Conservation (phyloP, 1,140 invertebrate genomes). For the Dreissena rostriformis region DNA sequence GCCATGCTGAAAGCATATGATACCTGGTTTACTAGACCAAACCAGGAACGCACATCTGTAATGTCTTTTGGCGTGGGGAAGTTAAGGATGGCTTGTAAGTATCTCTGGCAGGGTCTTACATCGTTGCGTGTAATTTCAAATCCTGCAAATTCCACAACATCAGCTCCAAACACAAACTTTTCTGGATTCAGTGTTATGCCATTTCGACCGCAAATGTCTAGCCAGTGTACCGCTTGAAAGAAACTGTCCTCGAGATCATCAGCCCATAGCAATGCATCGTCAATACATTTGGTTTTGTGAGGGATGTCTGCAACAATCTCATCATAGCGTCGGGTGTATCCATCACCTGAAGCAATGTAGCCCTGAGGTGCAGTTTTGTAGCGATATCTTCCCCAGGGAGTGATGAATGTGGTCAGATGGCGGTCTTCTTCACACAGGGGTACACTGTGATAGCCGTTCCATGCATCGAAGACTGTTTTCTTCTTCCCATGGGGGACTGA, state of each 20-base stretch:
- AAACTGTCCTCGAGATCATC: constrained; percentile 21
- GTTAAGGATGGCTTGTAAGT: constrained; percentile 47
- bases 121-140: constrained; percentile 55
- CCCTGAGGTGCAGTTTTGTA: constrained; percentile 56
- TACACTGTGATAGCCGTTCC: constrained; percentile 24
- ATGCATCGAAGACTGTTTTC: constrained; percentile 31
- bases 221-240: constrained; percentile 46
- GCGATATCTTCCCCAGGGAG: constrained; percentile 55
- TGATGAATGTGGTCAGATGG: constrained; percentile 63
- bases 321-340: constrained; percentile 52
- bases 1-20: constrained; percentile 57
- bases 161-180: constrained; percentile 63
- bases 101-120: constrained; percentile 45
- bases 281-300: constrained; percentile 59
- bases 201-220: constrained; percentile 59
- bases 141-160: constrained; percentile 64
- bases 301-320: constrained; percentile 55
- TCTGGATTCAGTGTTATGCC: constrained; percentile 70
- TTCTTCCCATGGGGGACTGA: constrained; percentile 32
- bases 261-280: constrained; percentile 58
- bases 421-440: constrained; percentile 36
- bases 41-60: constrained; percentile 63
- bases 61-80: constrained; percentile 53
- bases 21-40: constrained; percentile 32
- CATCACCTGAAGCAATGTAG: constrained; percentile 54